Percentiles rank a stretch among this genome's conserved stretches.
Conservation (phyloP, 1,140 invertebrate species). For the Subanguina moxae region DNA sequence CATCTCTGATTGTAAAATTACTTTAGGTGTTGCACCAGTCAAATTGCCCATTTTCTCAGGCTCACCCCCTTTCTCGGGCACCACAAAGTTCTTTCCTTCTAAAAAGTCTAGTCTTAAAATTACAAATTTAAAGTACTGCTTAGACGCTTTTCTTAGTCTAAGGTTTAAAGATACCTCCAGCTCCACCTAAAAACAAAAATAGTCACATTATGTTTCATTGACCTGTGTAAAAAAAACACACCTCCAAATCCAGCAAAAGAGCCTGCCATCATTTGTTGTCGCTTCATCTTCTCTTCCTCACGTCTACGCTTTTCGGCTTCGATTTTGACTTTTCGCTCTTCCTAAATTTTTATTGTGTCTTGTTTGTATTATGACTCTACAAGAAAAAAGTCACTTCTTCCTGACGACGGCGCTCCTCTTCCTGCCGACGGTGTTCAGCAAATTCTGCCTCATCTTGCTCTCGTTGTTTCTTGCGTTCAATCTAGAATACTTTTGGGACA, state of each 20-base stretch:
- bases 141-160: too few relatives aligned
- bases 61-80: conserved; percentile 60
- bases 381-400: conserved; percentile 26
- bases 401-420: conserved; percentile 47
- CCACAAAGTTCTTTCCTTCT: conserved; percentile 47
- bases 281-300: conserved; percentile 55
- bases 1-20: too few relatives aligned
- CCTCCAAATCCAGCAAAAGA: conserved; percentile 65
- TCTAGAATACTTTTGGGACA: conserved; percentile 7
- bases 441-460: conserved; percentile 47
- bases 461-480: conserved; percentile 36
- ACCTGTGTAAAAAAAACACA: too few relatives aligned
- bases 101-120: too few relatives aligned
- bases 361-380: too few relatives aligned
- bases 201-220: too few relatives aligned
- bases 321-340: conserved; percentile 38
- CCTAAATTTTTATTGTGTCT: conserved; percentile 24
- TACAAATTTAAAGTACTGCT: too few relatives aligned
- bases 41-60: conserved; percentile 5
- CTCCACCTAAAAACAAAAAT: too few relatives aligned
- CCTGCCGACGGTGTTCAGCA: conserved; percentile 44
- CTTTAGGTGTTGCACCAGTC: neutral
- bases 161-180: too few relatives aligned
- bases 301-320: conserved; percentile 48
- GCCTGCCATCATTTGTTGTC: conserved; percentile 43